These are phyloP conservation scores for Balearica regulorum DNA, from an alignment of 2,797 vertebrate species.

Conservation along the genomic window DNA sequence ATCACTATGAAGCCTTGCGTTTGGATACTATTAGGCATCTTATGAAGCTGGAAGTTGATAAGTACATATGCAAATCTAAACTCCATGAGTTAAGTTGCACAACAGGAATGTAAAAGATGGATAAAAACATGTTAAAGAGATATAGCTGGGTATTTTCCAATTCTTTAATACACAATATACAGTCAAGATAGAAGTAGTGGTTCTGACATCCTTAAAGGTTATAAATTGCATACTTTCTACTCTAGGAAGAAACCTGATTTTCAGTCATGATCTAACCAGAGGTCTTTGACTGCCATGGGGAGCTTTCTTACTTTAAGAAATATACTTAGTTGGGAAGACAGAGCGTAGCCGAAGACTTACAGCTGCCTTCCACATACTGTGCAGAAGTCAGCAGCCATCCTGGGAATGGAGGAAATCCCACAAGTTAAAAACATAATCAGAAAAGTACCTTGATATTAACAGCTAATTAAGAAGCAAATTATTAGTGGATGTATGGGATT, in stretches of 20 bases:
- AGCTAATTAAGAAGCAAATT: background rate
- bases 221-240: background rate
- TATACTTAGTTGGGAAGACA: background rate
- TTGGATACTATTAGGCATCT: background rate
- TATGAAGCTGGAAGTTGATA: background rate
- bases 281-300: background rate
- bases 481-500: background rate
- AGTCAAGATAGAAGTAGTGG: background rate
- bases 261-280: background rate
- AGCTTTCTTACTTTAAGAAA: background rate
- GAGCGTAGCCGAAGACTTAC: background rate
- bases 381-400: background rate
- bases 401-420: background rate
- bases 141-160: background rate
- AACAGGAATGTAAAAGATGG: background rate
- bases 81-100: background rate
- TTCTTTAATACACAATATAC: background rate
- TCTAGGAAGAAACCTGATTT: background rate
- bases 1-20: background rate
- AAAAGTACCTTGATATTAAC: background rate
- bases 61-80: background rate
- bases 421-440: background rate
- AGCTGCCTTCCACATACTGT: accelerated
- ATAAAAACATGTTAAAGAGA: background rate
- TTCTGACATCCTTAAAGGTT: background rate